Conservation (phyloP, 2,797 vertebrate genomes). For the Centropyge bicolor region DNA sequence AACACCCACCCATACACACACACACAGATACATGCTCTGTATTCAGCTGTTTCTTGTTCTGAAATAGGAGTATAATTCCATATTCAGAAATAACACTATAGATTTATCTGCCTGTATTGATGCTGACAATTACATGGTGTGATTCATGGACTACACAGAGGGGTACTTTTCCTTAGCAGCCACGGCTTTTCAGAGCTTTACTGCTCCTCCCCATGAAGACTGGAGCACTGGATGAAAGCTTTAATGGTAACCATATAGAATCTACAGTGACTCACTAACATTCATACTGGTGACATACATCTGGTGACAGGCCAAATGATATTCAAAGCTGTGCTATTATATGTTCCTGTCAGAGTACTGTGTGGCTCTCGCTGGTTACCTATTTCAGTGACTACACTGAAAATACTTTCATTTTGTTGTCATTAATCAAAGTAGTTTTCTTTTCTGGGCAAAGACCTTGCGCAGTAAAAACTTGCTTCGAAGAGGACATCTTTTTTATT, state of each 20-base stretch:
- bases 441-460: neutral
- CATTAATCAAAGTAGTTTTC: neutral
- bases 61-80: constrained; percentile 20
- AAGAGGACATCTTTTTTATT: neutral
- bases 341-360: neutral
- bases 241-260: constrained; percentile 1
- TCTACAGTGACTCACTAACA: constrained; percentile 7
- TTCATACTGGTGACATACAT: constrained; percentile 1
- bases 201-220: neutral
- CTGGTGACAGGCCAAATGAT: neutral
- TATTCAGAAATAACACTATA: constrained; percentile 19
- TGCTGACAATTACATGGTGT: constrained; percentile 41
- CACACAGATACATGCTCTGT: neutral
- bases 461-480: neutral
- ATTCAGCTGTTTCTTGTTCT: constrained; percentile 13
- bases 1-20: neutral
- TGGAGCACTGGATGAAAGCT: neutral
- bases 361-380: neutral
- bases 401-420: neutral
- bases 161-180: constrained; percentile 6
- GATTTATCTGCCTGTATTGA: constrained; percentile 39
- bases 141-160: constrained; percentile 49
- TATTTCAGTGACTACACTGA: neutral
- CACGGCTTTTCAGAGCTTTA: constrained; percentile 32
- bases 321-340: neutral